These are phyloP conservation scores for Pocillopora damicornis DNA, from an alignment of 64 coral and sea anemone genomes.

Conservation along the genomic window DNA sequence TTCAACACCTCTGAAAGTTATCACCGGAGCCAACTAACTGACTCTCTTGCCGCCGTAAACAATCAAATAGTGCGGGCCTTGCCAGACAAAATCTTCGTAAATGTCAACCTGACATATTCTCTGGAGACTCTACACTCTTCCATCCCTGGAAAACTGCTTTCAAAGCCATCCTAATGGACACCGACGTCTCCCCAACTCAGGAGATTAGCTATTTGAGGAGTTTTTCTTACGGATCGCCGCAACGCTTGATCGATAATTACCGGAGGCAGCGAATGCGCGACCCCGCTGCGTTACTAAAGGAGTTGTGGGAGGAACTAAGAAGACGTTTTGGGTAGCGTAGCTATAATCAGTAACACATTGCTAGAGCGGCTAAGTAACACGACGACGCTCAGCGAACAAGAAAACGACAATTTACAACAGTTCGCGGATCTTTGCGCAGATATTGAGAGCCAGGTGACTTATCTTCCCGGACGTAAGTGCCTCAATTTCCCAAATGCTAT, in stretches of 20 bases:
- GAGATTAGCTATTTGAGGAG: too few species aligned
- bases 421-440: constrained; percentile 41
- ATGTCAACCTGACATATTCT: too few species aligned
- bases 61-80: too few species aligned
- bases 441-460: constrained; percentile 27
- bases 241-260: too few species aligned
- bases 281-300: neutral
- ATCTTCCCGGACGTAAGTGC: constrained; percentile 11
- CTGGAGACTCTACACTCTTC: too few species aligned
- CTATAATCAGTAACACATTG: constrained; percentile 12
- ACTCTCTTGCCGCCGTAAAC: too few species aligned
- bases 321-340: constrained; percentile 34
- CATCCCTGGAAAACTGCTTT: too few species aligned
- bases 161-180: too few species aligned
- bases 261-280: neutral
- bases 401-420: constrained; percentile 5
- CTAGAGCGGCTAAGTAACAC: constrained; percentile 28
- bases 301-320: constrained; percentile 15
- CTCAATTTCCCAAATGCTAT: constrained; percentile 35
- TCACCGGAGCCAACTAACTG: constrained; percentile 20
- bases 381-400: neutral
- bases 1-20: constrained; percentile 38
- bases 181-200: too few species aligned
- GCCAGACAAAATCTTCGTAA: too few species aligned
- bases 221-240: too few species aligned